Percentiles rank a stretch among this genome's conserved stretches.
These are phyloP conservation scores for Crotalus horridus DNA, from an alignment of 2,113 vertebrate genomes.

Conservation along the genomic window DNA sequence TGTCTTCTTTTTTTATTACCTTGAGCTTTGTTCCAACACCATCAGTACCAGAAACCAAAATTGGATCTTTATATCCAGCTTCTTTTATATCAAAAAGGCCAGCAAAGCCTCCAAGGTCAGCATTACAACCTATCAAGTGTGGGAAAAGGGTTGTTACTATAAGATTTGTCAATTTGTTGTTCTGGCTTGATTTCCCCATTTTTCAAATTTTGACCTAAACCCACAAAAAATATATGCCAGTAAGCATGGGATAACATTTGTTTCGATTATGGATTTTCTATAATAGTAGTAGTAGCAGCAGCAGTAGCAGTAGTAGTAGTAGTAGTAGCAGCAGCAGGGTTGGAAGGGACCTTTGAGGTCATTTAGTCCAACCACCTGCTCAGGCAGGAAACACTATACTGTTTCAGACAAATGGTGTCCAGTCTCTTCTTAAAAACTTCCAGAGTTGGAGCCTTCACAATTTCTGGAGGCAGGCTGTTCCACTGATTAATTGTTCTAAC, in stretches of 20 bases:
- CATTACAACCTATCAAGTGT: constrained; percentile 80
- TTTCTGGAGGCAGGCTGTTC: too few species aligned
- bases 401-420: too few species aligned
- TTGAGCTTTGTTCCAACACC: constrained; percentile 97
- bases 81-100: constrained; percentile 93
- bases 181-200: not conserved
- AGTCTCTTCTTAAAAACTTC: too few species aligned
- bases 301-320: too few species aligned
- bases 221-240: not conserved
- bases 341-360: too few species aligned
- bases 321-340: too few species aligned
- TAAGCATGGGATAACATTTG: not conserved
- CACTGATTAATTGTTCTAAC: too few species aligned
- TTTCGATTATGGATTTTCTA: not conserved
- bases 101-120: constrained; percentile 92
- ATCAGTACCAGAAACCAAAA: constrained; percentile 93
- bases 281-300: too few species aligned
- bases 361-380: too few species aligned
- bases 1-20: constrained; percentile 67
- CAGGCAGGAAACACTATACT: too few species aligned
- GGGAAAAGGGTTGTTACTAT: constrained; percentile 18
- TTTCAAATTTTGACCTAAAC: not conserved
- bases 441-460: too few species aligned
- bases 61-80: constrained; percentile 88
- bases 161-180: not conserved